Evolutionary conservation across 2,113 vertebrate species (phyloP).

Genomic region (Leptobrachium leishanense): DNA sequence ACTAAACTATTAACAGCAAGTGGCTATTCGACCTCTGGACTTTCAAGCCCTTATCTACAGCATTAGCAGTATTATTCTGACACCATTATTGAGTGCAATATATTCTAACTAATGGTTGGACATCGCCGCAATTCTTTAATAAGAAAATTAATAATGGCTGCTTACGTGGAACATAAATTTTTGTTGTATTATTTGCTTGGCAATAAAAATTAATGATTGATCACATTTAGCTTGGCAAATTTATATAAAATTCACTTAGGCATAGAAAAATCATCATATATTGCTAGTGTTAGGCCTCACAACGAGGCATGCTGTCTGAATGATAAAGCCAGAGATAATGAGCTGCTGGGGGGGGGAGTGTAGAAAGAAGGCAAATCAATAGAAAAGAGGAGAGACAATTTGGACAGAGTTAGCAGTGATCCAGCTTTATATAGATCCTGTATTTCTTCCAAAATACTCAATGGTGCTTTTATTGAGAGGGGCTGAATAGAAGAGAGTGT

Average conservation of each 20-base stretch:
- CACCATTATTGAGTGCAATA: too few species aligned
- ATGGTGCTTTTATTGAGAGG: constrained; percentile 47
- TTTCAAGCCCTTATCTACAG: too few species aligned
- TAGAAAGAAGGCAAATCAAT: constrained; percentile 34
- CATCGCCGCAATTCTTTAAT: too few species aligned
- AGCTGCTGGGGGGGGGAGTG: constrained; percentile 6
- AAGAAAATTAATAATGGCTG: too few species aligned
- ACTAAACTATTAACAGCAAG: too few species aligned
- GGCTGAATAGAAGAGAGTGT: constrained; percentile 44
- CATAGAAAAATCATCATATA: constrained; percentile 11
- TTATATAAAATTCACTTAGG: not conserved
- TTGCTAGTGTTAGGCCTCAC: constrained; percentile 7
- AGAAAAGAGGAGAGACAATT: constrained; percentile 33
- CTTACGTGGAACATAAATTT: too few species aligned
- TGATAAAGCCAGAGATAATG: constrained; percentile 38
- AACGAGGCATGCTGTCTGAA: constrained; percentile 17
- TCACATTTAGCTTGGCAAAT: not conserved
- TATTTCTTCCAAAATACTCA: constrained; percentile 47
- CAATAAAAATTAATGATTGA: not conserved
- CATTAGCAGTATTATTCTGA: too few species aligned
- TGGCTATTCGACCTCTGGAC: too few species aligned
- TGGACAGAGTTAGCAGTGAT: constrained; percentile 49
- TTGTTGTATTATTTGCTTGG: too few species aligned
- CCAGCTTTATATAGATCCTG: constrained; percentile 47
- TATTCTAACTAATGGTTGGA: too few species aligned